Conservation (phyloP, 2,888 invertebrate species). For the Metalampra italica region DNA sequence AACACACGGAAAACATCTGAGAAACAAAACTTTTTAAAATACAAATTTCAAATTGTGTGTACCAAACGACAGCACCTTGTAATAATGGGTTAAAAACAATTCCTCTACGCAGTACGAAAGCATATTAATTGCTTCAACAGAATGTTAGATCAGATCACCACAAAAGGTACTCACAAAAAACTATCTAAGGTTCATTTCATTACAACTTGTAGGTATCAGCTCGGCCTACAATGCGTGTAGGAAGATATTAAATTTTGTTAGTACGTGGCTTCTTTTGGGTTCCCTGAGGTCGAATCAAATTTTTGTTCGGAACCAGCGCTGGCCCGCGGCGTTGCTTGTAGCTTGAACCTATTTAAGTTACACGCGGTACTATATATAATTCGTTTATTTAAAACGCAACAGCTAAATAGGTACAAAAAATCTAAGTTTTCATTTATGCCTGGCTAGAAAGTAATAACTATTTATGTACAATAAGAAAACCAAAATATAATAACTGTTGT, state of each 20-base stretch:
- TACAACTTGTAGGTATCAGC: constrained; percentile 34
- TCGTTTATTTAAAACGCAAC: too few species aligned
- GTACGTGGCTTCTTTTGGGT: constrained; percentile 38
- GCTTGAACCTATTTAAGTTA: too few species aligned
- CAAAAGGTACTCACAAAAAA: constrained; percentile 26
- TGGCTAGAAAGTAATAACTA: too few species aligned
- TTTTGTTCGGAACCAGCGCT: constrained; percentile 24
- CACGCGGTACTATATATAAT: too few species aligned
- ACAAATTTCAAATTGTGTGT: too few species aligned
- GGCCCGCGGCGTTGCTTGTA: too few species aligned
- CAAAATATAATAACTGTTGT: too few species aligned
- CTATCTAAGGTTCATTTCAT: constrained; percentile 27
- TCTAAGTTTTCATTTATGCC: too few species aligned
- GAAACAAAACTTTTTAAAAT: too few species aligned
- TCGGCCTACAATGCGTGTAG: constrained; percentile 48
- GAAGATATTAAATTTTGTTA: constrained; percentile 66
- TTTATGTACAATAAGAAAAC: too few species aligned
- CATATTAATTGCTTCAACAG: constrained; percentile 18
- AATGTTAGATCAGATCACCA: constrained; percentile 20
- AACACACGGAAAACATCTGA: too few species aligned
- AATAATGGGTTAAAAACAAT: constrained; percentile 4
- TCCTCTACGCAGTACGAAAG: constrained; percentile 2
- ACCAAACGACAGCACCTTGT: not conserved
- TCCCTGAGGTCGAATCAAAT: constrained; percentile 16
- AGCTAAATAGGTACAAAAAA: too few species aligned